These are phyloP conservation scores for Noctua janthina DNA, from an alignment of 2,888 invertebrate species.

Conservation along the genomic window DNA sequence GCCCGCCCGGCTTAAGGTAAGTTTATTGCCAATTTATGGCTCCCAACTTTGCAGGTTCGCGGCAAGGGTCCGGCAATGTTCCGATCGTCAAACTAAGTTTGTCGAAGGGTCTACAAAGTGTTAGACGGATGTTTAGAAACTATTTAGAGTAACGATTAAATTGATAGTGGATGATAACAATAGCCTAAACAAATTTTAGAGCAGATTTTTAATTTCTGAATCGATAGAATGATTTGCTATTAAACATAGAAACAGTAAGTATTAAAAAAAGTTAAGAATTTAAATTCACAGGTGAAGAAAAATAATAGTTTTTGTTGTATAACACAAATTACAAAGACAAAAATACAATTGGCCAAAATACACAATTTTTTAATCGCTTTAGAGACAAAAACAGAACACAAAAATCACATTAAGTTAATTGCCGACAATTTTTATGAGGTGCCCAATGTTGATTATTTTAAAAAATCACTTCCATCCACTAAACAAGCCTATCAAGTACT, in stretches of 20 bases:
- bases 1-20: slow-evolving; percentile 88
- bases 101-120: slow-evolving; percentile 75
- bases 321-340: neutral
- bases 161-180: slow-evolving; percentile 68
- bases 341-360: neutral
- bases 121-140: slow-evolving; percentile 72
- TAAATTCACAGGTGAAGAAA: neutral
- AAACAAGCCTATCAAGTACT: slow-evolving; percentile 28
- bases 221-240: slow-evolving; percentile 15
- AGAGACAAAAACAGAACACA: neutral
- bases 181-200: slow-evolving; percentile 70
- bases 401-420: neutral
- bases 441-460: too few species aligned
- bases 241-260: slow-evolving; percentile 54
- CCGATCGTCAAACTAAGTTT: slow-evolving; percentile 85
- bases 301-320: neutral
- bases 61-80: slow-evolving; percentile 80
- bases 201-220: slow-evolving; percentile 38
- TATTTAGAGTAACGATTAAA: slow-evolving; percentile 67
- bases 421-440: neutral
- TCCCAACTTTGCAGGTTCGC: slow-evolving; percentile 80
- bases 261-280: slow-evolving; percentile 28
- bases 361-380: neutral
- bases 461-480: slow-evolving; percentile 25
- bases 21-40: slow-evolving; percentile 89